Conservation (phyloP, 2,888 invertebrate genomes). For the Pterostichus madidus region DNA sequence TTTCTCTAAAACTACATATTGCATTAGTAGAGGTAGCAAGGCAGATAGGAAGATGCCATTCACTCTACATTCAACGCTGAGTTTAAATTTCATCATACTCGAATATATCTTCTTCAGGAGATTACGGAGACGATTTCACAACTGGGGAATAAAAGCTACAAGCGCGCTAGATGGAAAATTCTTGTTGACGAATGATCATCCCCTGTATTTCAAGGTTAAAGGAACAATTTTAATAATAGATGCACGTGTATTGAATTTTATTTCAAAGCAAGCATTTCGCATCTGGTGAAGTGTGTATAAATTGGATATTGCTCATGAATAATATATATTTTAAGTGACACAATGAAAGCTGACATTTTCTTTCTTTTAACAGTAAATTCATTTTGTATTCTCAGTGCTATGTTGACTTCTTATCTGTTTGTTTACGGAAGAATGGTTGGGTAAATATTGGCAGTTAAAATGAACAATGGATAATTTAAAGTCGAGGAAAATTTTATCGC, state of each 20-base stretch:
- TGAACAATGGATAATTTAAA: conserved; percentile 42
- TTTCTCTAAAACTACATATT: neutral
- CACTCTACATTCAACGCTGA: neutral
- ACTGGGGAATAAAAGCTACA: conserved; percentile 25
- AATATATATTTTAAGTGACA: conserved; percentile 35
- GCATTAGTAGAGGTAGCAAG: neutral
- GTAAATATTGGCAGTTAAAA: conserved; percentile 42
- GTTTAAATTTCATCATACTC: conserved; percentile 9
- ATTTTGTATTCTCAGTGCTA: conserved; percentile 1
- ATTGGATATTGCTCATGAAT: conserved; percentile 21
- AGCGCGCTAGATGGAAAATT: conserved; percentile 29
- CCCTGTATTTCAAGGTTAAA: conserved; percentile 29
- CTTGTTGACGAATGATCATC: conserved; percentile 41
- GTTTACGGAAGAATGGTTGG: conserved; percentile 21
- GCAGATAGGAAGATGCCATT: neutral
- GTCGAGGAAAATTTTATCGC: conserved; percentile 7
- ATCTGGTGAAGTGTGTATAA: conserved; percentile 16
- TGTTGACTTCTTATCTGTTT: conserved; percentile 36
- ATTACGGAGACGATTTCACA: conserved; percentile 47
- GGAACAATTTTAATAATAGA: conserved; percentile 42
- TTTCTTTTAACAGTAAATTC: conserved; percentile 17
- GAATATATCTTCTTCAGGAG: conserved; percentile 45
- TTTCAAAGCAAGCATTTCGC: conserved; percentile 12
- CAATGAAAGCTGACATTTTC: conserved; percentile 32
- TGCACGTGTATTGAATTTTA: conserved; percentile 39